Base-by-base conservation (phyloP, 2,888 invertebrate species). In the Gerris lacustris region DNA sequence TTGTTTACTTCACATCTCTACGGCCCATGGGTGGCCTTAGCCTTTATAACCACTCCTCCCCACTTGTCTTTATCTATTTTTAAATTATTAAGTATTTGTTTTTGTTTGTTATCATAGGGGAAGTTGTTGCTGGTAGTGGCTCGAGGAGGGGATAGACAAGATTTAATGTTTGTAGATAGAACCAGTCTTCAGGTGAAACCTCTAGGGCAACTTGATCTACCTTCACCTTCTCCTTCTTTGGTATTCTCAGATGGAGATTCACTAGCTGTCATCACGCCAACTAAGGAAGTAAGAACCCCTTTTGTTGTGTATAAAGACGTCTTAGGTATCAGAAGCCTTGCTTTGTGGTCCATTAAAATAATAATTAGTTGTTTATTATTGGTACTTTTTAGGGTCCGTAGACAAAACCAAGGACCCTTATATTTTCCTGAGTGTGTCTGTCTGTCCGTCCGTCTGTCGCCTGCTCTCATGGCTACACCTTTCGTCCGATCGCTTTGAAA, bases 181-280 rank as follows among this genome's bases (percentile, higher is more conserved):
- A 82, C 83, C 70, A 82, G 83, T 70, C 79, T 86, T 45, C 80
- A 83, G 73, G 83, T 84, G 67, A 80, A 80, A 15, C 73, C 75
- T 71, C 73, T 76, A 9, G 73, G 73, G 5, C 67, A 72, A 63
- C 69, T 76, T 18, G 75, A 76, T 55, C 71, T 70, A 7, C 73
- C 75, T 64, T 85, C 81, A 75, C 81, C 82, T 45, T 71, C 70
- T 11, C 73, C 75, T 62, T 85, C 81, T 75, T 81, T 83, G 4
- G 81, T 86, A 82, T 92, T 92, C 79, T 89, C 91, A 67, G 92
- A 92, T 81, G 91, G 91, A 45, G 88, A 90, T 75, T 86, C 87
- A 77, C 83, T 92, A 72, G 91, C 91, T 76, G 87, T 89, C 77
- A 89, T 92, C 73, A 87, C 89, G 72, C 87, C 91, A 43, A 87